A percentile compares a stretch with the other conserved stretches of the same genome.
phyloP scores from a whole-genome alignment of 2,797 vertebrate species.

The Labeo calbasu region DNA sequence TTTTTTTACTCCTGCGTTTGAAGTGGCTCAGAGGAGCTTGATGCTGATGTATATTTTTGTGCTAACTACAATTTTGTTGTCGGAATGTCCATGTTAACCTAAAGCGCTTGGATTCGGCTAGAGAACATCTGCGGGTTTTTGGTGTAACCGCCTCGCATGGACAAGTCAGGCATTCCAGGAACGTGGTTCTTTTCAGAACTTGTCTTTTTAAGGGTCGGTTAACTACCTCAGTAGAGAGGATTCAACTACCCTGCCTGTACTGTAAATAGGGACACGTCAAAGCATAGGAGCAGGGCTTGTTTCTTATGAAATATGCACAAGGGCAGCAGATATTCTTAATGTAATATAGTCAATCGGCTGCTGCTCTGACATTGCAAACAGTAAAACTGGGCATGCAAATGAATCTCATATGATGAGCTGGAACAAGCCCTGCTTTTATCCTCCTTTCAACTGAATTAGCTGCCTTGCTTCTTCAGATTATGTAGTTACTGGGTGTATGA shows the following conservation, averaged over 20 bases:
- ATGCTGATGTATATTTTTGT: slow-evolving; percentile 88
- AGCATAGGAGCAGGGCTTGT: slow-evolving; percentile 99
- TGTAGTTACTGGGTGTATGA: slow-evolving; percentile 99
- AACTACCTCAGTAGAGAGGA: slow-evolving; percentile 99
- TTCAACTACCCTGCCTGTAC: slow-evolving; percentile 99
- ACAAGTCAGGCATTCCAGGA: slow-evolving; percentile 99
- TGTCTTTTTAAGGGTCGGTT: slow-evolving; percentile 99
- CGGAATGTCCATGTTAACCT: slow-evolving; percentile 84
- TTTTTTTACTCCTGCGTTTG: slow-evolving; percentile 82
- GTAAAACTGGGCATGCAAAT: slow-evolving; percentile 93
- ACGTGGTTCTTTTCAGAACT: slow-evolving; percentile 99
- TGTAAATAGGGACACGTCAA: slow-evolving; percentile 99
- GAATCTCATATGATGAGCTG: slow-evolving; percentile 94
- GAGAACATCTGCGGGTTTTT: slow-evolving; percentile 91
- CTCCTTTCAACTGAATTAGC: slow-evolving; percentile 99
- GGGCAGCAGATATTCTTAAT: slow-evolving; percentile 96
- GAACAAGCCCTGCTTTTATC: slow-evolving; percentile 99
- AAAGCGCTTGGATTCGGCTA: slow-evolving; percentile 82
- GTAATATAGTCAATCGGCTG: slow-evolving; percentile 93
- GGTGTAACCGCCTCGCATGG: slow-evolving; percentile 99
- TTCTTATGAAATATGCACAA: slow-evolving; percentile 95
- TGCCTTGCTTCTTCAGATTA: slow-evolving; percentile 99
- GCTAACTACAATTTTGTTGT: slow-evolving; percentile 84
- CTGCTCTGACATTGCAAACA: slow-evolving; percentile 97
- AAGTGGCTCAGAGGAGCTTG: slow-evolving; percentile 88